phyloP scores from a whole-genome alignment of 2,113 vertebrate species.

The Rousettus leschenaultii region DNA sequence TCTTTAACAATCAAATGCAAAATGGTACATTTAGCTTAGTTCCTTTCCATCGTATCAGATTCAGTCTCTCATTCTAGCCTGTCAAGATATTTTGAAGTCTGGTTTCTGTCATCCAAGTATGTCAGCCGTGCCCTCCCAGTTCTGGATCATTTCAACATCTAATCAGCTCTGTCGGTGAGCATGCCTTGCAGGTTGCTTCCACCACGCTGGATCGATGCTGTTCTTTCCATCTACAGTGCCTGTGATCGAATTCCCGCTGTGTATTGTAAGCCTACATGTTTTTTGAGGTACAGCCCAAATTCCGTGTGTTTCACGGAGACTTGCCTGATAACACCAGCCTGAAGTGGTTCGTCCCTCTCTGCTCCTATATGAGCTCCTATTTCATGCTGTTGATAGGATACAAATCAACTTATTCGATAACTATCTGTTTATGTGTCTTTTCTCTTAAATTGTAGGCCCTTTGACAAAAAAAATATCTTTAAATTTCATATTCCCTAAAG shows the following conservation, averaged over 20 bases:
- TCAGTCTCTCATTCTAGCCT: neutral
- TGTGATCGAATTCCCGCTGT: neutral
- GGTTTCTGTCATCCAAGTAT: constrained; percentile 28
- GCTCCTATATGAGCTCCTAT: neutral
- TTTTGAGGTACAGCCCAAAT: neutral
- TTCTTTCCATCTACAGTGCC: neutral
- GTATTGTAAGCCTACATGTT: neutral
- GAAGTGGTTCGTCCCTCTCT: neutral
- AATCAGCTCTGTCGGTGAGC: neutral
- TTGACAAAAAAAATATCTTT: neutral
- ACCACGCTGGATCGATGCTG: neutral
- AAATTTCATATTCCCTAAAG: constrained; percentile 10
- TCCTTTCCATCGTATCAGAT: neutral
- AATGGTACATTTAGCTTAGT: neutral
- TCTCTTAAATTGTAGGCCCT: constrained; percentile 1
- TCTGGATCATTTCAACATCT: neutral
- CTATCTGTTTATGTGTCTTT: neutral
- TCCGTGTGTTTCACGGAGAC: neutral
- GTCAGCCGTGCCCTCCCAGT: neutral
- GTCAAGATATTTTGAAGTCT: constrained; percentile 19
- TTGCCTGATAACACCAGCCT: neutral
- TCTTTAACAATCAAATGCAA: constrained; percentile 43
- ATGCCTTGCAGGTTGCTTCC: neutral
- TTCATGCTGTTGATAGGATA: neutral
- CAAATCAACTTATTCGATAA: neutral